phyloP scores from a whole-genome alignment of 2,797 vertebrate species.

The Molothrus ater region DNA sequence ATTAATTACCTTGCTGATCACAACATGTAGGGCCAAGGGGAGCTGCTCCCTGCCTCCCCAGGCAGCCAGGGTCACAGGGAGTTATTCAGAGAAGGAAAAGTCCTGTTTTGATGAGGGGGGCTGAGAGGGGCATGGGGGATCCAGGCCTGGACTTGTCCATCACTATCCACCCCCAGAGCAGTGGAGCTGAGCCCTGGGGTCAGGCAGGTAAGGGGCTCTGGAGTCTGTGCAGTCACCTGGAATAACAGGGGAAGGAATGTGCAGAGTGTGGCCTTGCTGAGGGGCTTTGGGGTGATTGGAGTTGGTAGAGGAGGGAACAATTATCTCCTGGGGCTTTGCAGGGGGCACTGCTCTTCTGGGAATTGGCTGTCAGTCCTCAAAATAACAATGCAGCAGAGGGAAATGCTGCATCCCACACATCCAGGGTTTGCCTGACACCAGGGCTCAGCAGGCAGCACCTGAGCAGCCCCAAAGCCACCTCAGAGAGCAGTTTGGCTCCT shows the following conservation, averaged over 20 bases:
- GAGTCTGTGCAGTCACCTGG: background rate
- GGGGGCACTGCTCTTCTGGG: background rate
- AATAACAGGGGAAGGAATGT: slow-evolving; percentile 48
- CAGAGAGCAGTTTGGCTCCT: accelerated
- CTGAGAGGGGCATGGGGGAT: background rate
- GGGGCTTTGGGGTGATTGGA: background rate
- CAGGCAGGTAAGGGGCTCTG: background rate
- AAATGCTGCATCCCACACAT: background rate
- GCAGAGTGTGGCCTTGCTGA: accelerated
- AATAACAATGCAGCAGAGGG: background rate
- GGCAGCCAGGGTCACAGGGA: background rate
- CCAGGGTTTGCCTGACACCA: background rate
- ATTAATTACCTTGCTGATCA: background rate
- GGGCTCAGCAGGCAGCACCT: background rate
- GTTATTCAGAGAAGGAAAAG: background rate
- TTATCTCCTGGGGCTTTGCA: background rate
- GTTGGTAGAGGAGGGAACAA: background rate
- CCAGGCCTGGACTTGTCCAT: background rate
- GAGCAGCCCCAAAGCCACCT: background rate
- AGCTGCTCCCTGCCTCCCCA: background rate
- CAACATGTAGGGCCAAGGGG: accelerated
- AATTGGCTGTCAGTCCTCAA: background rate
- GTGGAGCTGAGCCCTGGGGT: background rate
- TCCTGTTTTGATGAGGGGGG: background rate
- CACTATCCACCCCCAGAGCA: background rate